Conservation (phyloP, 2,888 invertebrate species). For the Iphiclides podalirius region DNA sequence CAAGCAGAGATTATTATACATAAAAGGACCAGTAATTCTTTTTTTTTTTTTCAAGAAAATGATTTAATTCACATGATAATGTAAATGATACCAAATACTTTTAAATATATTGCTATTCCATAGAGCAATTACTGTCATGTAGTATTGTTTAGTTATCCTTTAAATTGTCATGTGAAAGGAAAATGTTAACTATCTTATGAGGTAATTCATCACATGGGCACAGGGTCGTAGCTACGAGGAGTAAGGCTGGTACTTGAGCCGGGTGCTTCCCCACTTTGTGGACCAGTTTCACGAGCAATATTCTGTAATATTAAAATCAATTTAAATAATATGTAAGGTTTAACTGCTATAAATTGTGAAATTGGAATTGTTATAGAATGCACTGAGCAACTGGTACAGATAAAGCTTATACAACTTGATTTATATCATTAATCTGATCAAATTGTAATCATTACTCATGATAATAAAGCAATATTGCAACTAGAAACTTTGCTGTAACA, state of each 20-base stretch:
- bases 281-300: slow-evolving; percentile 76
- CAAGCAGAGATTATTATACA: slow-evolving; percentile 61
- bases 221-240: slow-evolving; percentile 59
- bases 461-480: too few relatives aligned
- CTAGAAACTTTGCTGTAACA: too few relatives aligned
- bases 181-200: slow-evolving; percentile 47
- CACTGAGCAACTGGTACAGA: too few relatives aligned
- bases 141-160: slow-evolving; percentile 35
- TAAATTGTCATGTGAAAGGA: slow-evolving; percentile 60
- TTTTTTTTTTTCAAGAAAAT: slow-evolving; percentile 48
- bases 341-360: too few relatives aligned
- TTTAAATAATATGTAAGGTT: too few relatives aligned
- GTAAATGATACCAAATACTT: slow-evolving; percentile 37
- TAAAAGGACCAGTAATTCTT: slow-evolving; percentile 39
- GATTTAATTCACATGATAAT: slow-evolving; percentile 58
- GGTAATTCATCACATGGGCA: slow-evolving; percentile 71
- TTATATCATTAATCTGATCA: too few relatives aligned
- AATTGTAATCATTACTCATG: too few relatives aligned
- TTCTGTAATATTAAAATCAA: slow-evolving; percentile 54
- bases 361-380: too few relatives aligned
- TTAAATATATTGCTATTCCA: neutral
- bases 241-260: slow-evolving; percentile 78
- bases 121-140: slow-evolving; percentile 13
- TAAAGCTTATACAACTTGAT: too few relatives aligned
- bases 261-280: slow-evolving; percentile 82